Evolutionary conservation across 2,113 vertebrate species (phyloP), one percentile per base, ranked within the genome.

Genomic region (Regulus satrapa): DNA sequence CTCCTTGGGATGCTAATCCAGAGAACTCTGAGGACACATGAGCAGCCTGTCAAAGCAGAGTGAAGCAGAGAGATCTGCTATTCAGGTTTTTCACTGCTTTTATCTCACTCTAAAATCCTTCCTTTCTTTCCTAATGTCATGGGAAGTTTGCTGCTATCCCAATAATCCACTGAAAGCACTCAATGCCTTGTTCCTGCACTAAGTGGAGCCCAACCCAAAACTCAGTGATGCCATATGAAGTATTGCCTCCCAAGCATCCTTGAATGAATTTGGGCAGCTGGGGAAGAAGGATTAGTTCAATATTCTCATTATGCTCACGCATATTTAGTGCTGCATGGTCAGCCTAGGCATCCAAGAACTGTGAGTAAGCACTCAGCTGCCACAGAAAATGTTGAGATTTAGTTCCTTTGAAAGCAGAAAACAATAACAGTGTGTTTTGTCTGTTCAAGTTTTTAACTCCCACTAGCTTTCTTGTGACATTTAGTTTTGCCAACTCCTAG

Each of bases 401-500:
- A 31, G 58, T 52, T 89, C 52, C 43, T 81, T 45, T 86, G 54
- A 75, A 89, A 92, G 69, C 46, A 89, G 69, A 92, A 91, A 85
- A 86, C 45, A 68, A 6, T 67, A 71, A 67, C 58, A 75, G 28
- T 0, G 0, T 15, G 28, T 51, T 91, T 91, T 84, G 86, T 54
- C 49, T 11, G 21, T 34, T 77, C 78, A 48, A 48, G 36, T 63
- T 83, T 78, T 83, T 71, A 90, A 93, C 90, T 94, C 88, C 85
- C 82, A 85, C 92, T 34, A 24, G 32, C n/a, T 71, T 9, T 5
- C 32, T 72, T 66, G 41, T 94, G 88, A 95, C 81, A 92, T 92
- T 97, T 83, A 55, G 38, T 90, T 96, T 63, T 86, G 71, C 34
- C 81, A 85, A 3, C 54, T 83, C 66, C 56, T 93, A 59, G 46